Base-by-base conservation (phyloP, 53 echinoderm and acorn worm genomes). In the Pentamera pediparva region DNA sequence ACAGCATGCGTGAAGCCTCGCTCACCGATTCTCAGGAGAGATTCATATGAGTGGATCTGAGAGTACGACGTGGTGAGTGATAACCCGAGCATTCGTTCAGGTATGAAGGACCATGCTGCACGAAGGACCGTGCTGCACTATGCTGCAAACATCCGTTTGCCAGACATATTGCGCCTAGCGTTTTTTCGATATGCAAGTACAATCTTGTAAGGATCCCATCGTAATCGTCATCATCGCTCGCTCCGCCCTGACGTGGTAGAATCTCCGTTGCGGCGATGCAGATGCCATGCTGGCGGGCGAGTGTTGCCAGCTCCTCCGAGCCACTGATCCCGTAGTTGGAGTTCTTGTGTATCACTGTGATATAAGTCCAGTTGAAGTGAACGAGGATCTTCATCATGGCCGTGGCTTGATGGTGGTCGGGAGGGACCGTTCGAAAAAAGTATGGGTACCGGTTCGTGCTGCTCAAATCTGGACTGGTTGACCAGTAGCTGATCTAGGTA, bases 321-420 rank as follows among this genome's bases (percentile, higher is more conserved):
- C 86, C 92, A 33, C 89, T 86, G 19, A 89, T 61, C 34, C 89
- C 92, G 75, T 92, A 92, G 62, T 92, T 92, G 15, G 92, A 89
- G 35, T 78, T 83, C 69, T 92, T 89, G 78, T 89, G 86, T 13
- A 92, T 89, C 36, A 92, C 70, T 39, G 89, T 89, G 25, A 86
- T 67, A 78, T 89, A 92, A 18, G 83, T 89, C 92, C 92, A 92
- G 80, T 92, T 92, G 84, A 92, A 92, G 40, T 89, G 78, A 1
- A 50, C 56, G 1, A 92, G 28, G 31, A 92, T 70, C 59, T 89
- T 83, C 7, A 92, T 75, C 89, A 92, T 92, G 37, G 86, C 92
- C 35, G 61, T 51, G 31, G 92, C 92, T 59, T 92, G 92, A 71
- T 86, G 78, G 35, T 89, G 83, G 56, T 92, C 92, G 2, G 92